phyloP scores from a whole-genome alignment of 2,797 vertebrate genomes.

The Chiroxiphia lanceolata region DNA sequence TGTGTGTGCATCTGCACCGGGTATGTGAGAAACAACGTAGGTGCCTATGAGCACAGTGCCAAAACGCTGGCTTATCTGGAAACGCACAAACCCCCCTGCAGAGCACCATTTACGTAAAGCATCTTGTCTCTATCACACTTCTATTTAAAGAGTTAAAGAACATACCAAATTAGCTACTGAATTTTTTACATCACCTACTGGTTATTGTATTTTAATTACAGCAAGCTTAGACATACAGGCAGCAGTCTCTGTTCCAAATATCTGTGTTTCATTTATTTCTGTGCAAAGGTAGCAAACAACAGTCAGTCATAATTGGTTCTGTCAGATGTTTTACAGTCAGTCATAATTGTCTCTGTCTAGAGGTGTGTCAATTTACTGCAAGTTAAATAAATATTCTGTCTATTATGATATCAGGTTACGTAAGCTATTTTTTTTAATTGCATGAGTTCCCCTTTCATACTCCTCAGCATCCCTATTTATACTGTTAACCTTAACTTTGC shows the following conservation, averaged over 20 bases:
- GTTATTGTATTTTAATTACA: conserved; percentile 81
- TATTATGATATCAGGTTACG: conserved; percentile 80
- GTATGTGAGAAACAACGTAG: background rate
- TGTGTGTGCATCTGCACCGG: accelerated
- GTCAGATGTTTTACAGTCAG: conserved; percentile 85
- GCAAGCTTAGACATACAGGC: conserved; percentile 75
- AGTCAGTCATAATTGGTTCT: conserved; percentile 86
- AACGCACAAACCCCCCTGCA: background rate
- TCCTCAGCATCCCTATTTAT: conserved; percentile 68
- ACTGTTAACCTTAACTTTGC: conserved; percentile 63
- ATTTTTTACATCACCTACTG: conserved; percentile 72
- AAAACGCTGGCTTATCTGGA: background rate
- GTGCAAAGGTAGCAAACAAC: conserved; percentile 83
- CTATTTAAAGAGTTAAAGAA: conserved; percentile 70
- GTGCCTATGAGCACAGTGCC: background rate
- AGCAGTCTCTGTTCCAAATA: conserved; percentile 80
- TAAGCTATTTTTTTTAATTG: conserved; percentile 77
- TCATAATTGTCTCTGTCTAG: conserved; percentile 86
- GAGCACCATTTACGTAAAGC: background rate
- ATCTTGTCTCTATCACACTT: conserved; percentile 6
- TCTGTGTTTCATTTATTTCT: conserved; percentile 83
- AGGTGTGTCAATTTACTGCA: conserved; percentile 85
- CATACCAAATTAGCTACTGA: conserved; percentile 66
- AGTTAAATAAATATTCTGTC: conserved; percentile 85
- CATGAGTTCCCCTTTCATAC: conserved; percentile 72